Conservation (phyloP, 1,140 invertebrate species). For the Cecropterus lyciades region DNA sequence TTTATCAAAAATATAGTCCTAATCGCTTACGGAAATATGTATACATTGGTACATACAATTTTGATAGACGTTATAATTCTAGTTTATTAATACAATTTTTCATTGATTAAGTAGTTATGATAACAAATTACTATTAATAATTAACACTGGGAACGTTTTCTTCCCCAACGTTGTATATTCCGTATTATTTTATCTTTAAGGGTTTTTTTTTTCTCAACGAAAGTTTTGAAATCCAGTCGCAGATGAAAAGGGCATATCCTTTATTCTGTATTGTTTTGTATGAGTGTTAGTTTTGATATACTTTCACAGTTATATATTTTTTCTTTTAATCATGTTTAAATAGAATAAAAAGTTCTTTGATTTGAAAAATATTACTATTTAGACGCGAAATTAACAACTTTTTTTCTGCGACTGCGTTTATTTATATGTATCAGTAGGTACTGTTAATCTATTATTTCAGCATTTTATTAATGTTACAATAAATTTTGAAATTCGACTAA, state of each 20-base stretch:
- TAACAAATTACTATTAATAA: constrained; percentile 29
- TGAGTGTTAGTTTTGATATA: not conserved
- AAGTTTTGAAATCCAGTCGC: constrained; percentile 3
- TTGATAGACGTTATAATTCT: constrained; percentile 17
- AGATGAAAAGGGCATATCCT: not conserved
- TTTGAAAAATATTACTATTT: not conserved
- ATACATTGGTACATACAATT: constrained; percentile 18
- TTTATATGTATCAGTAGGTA: not conserved
- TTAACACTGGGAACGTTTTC: constrained; percentile 18
- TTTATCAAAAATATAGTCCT: constrained; percentile 5
- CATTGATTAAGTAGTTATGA: constrained; percentile 33
- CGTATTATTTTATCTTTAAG: constrained; percentile 17
- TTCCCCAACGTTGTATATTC: constrained; percentile 26
- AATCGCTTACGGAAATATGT: not conserved
- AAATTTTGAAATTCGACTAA: not conserved
- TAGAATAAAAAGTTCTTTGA: too few species aligned
- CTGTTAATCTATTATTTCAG: constrained; percentile 16
- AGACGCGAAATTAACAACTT: not conserved
- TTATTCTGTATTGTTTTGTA: not conserved
- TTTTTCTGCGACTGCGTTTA: constrained; percentile 13
- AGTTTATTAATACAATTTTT: constrained; percentile 34
- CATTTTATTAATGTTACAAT: constrained; percentile 21
- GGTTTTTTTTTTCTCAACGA: constrained; percentile 15
- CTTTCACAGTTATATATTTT: not conserved
- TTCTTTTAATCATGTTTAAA: not conserved